Conservation (phyloP, 2,797 vertebrate genomes). For the Epinephelus awoara region DNA sequence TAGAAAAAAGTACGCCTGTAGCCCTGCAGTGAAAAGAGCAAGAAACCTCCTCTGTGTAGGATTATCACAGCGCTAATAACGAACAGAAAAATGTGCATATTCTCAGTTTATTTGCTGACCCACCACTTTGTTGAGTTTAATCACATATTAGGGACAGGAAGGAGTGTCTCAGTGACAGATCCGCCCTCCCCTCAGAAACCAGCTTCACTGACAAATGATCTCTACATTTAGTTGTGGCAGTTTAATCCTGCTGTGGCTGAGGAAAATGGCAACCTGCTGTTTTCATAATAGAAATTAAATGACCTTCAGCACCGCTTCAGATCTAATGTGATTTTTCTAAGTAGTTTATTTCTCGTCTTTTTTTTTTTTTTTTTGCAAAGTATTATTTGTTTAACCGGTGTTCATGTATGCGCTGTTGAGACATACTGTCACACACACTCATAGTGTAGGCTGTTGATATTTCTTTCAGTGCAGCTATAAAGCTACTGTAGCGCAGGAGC, state of each 20-base stretch:
- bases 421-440: constrained; percentile 1
- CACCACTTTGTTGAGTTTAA: constrained; percentile 42
- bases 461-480: constrained; percentile 56
- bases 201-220: constrained; percentile 53
- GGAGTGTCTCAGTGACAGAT: constrained; percentile 55
- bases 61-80: neutral
- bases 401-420: neutral
- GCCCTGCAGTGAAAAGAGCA: neutral
- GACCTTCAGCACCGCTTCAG: constrained; percentile 12
- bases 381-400: constrained; percentile 8
- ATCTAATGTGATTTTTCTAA: neutral
- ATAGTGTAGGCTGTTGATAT: constrained; percentile 8
- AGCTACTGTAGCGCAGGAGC: constrained; percentile 46
- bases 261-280: constrained; percentile 46
- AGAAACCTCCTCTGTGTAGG: neutral
- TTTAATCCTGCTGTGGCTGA: constrained; percentile 51
- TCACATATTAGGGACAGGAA: constrained; percentile 49
- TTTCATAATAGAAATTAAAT: constrained; percentile 53
- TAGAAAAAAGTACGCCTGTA: neutral
- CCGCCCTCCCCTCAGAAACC: constrained; percentile 25
- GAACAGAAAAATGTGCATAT: constrained; percentile 3
- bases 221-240: constrained; percentile 43
- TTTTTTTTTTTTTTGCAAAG: neutral
- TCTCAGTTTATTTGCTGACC: constrained; percentile 41
- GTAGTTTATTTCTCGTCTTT: neutral